A percentile compares a stretch with the other conserved stretches of the same genome.
Conservation (phyloP, 2,888 invertebrate genomes). For the Norana najaformis region DNA sequence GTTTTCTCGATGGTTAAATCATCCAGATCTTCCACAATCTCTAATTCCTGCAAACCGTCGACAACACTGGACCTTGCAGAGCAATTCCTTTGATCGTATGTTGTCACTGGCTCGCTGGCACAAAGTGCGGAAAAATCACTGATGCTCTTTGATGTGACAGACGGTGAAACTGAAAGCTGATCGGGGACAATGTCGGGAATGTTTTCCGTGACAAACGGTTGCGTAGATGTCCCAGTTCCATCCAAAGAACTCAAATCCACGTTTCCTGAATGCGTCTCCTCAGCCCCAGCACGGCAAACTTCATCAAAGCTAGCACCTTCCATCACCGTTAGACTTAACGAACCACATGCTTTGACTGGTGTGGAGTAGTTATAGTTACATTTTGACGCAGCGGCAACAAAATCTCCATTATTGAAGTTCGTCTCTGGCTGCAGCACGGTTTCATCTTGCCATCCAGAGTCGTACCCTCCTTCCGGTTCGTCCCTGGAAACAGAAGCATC, state of each 20-base stretch:
- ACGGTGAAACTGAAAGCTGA: not conserved
- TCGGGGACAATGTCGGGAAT: not conserved
- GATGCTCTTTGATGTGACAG: not conserved
- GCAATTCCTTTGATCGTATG: not conserved
- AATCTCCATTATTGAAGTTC: not conserved
- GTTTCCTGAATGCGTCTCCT: not conserved
- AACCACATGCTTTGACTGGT: not conserved
- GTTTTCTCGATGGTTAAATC: slow-evolving; percentile 82
- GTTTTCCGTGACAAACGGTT: not conserved
- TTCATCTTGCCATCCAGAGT: not conserved
- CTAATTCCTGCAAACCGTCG: not conserved
- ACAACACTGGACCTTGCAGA: no score
- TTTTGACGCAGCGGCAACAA: not conserved
- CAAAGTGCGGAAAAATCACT: not conserved
- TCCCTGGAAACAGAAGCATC: not conserved
- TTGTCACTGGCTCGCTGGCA: not conserved
- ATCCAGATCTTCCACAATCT: slow-evolving; percentile 49
- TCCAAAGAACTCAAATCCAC: not conserved
- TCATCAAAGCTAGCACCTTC: not conserved
- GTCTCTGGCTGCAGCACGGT: not conserved
- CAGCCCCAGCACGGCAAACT: not conserved
- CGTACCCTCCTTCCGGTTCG: not conserved
- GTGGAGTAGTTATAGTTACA: not conserved
- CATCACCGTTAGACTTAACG: not conserved
- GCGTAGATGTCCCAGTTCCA: not conserved